These are phyloP conservation scores for Amiota mariae DNA, from an alignment of 2,888 invertebrate species.

Conservation along the genomic window DNA sequence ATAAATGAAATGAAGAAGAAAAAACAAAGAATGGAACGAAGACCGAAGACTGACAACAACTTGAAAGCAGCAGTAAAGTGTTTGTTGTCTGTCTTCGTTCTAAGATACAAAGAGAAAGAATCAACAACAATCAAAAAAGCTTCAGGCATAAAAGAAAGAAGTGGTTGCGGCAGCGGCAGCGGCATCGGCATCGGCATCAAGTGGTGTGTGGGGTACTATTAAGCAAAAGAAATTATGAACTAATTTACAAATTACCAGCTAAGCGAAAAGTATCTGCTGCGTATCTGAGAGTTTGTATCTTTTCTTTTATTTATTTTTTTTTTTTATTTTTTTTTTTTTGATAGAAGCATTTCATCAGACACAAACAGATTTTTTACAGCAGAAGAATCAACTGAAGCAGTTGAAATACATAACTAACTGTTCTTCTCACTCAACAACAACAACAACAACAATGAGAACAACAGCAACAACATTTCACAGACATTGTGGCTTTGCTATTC, in stretches of 20 bases:
- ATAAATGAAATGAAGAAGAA: conserved; percentile 34
- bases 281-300: conserved; percentile 20
- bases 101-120: not conserved
- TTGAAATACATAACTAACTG: not conserved
- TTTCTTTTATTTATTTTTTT: too few relatives aligned
- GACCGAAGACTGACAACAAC: not conserved
- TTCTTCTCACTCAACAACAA: not conserved
- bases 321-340: not conserved
- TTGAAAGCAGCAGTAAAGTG: conserved; percentile 12
- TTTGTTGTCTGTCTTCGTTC: not conserved
- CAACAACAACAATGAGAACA: too few relatives aligned
- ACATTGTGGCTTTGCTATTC: not conserved
- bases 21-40: conserved; percentile 30
- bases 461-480: not conserved
- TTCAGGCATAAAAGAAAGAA: too few relatives aligned
- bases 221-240: conserved; percentile 58
- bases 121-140: not conserved
- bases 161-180: too few relatives aligned
- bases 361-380: not conserved
- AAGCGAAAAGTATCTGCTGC: conserved; percentile 35
- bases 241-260: conserved; percentile 65
- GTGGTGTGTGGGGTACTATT: too few relatives aligned
- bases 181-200: too few relatives aligned
- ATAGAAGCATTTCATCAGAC: not conserved
- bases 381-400: not conserved